These are phyloP conservation scores for Zaprionus ghesquierei DNA, from an alignment of 1,140 invertebrate species.

Conservation along the genomic window DNA sequence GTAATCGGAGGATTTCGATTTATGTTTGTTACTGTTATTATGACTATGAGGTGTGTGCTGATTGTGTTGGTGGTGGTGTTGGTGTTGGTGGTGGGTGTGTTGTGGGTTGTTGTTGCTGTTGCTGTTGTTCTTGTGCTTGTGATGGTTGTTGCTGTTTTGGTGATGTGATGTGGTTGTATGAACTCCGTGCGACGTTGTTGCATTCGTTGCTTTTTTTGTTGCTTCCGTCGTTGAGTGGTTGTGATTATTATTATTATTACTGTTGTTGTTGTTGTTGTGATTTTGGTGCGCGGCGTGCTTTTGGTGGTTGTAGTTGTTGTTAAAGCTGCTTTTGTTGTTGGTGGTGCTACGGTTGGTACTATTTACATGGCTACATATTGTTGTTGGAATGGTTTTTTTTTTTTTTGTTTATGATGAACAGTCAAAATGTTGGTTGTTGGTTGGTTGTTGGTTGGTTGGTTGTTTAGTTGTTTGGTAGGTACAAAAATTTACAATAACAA, in stretches of 20 bases:
- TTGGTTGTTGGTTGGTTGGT: slow-evolving; percentile 26
- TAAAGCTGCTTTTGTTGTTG: slow-evolving; percentile 53
- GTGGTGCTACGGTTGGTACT: slow-evolving; percentile 75
- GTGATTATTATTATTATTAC: slow-evolving; percentile 48
- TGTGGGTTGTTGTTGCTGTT: slow-evolving; percentile 33
- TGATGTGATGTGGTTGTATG: slow-evolving; percentile 48
- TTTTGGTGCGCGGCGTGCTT: slow-evolving; percentile 61
- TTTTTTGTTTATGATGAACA: slow-evolving; percentile 59
- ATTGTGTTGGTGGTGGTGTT: slow-evolving; percentile 17
- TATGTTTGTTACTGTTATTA: slow-evolving; percentile 66
- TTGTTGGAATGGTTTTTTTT: slow-evolving; percentile 25
- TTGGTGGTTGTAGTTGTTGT: slow-evolving; percentile 56
- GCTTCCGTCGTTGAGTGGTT: slow-evolving; percentile 51
- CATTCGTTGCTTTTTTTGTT: slow-evolving; percentile 35
- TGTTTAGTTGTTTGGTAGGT: slow-evolving; percentile 48
- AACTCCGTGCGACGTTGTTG: slow-evolving; percentile 63
- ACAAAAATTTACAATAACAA: slow-evolving; percentile 77
- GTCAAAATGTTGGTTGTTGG: slow-evolving; percentile 60
- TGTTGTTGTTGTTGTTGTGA: slow-evolving; percentile 58
- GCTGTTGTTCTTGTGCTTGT: slow-evolving; percentile 9
- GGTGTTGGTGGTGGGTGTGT: slow-evolving; percentile 38
- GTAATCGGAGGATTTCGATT: too few species aligned
- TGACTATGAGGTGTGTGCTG: slow-evolving; percentile 39
- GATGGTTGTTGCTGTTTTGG: slow-evolving; percentile 42
- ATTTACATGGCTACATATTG: slow-evolving; percentile 77